Evolutionary conservation across 2,888 invertebrate genomes (phyloP).

Genomic region (Agonopterix alstromeriana): DNA sequence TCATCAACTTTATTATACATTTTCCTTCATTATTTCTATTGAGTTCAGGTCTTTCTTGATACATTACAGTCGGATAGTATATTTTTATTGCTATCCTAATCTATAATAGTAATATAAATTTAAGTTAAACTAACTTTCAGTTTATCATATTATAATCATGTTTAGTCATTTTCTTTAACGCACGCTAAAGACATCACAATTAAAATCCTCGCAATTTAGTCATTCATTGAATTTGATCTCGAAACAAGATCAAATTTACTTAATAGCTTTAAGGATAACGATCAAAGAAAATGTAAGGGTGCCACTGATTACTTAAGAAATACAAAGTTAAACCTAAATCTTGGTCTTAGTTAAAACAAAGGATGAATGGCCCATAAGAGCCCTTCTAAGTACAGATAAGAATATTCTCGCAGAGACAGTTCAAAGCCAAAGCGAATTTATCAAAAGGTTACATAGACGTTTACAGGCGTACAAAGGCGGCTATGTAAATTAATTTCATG

Average conservation of each 20-base stretch:
- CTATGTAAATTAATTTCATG: slow-evolving; percentile 65
- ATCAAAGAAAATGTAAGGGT: slow-evolving; percentile 22
- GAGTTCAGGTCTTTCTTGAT: no score
- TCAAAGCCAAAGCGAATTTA: slow-evolving; percentile 38
- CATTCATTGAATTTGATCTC: slow-evolving; percentile 21
- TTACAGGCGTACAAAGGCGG: slow-evolving; percentile 39
- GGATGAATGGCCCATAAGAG: slow-evolving; percentile 38
- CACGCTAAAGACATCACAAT: no score
- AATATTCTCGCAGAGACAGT: slow-evolving; percentile 28
- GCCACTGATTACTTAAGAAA: slow-evolving; percentile 37
- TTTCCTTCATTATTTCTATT: no score
- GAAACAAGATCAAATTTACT: slow-evolving; percentile 22
- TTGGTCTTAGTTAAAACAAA: slow-evolving; percentile 32
- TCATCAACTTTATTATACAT: no score
- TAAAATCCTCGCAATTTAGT: slow-evolving; percentile 11
- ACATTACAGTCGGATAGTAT: no score
- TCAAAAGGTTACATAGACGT: slow-evolving; percentile 43
- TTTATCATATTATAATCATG: no score
- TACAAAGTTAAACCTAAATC: slow-evolving; percentile 39
- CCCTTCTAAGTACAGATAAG: slow-evolving; percentile 42
- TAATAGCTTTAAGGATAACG: slow-evolving; percentile 21
- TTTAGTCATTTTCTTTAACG: no score
- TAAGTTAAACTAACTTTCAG: no score
- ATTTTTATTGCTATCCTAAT: no score
- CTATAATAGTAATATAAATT: no score